A percentile compares a stretch with the other conserved stretches of the same genome.
These are phyloP conservation scores for Urosaurus nigricauda DNA, from an alignment of 2,797 vertebrate genomes.

Conservation along the genomic window DNA sequence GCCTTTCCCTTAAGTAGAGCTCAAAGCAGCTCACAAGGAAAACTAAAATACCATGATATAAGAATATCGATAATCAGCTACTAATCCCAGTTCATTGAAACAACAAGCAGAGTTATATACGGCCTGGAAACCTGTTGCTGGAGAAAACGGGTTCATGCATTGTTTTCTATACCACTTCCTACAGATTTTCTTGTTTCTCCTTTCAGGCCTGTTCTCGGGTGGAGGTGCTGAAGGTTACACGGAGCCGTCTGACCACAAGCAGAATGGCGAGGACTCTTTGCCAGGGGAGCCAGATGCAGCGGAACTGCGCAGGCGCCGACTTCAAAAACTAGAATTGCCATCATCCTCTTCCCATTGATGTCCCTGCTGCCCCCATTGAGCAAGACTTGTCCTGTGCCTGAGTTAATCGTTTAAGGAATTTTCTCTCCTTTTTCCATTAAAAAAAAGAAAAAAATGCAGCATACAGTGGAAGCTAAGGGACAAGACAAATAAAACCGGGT, in stretches of 20 bases:
- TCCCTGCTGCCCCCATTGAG: constrained; percentile 27
- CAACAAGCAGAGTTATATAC: too few relatives aligned
- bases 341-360: constrained; percentile 86
- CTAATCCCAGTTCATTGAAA: not conserved
- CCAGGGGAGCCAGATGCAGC: constrained; percentile 84
- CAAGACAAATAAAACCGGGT: not conserved
- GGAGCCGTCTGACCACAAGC: constrained; percentile 31
- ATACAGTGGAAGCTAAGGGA: too few relatives aligned
- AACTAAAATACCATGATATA: too few relatives aligned
- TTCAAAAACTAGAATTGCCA: constrained; percentile 89
- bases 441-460: not conserved
- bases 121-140: not conserved
- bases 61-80: too few relatives aligned
- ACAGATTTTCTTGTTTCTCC: not conserved
- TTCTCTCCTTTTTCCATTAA: constrained; percentile 6
- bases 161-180: not conserved
- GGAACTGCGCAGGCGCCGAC: constrained; percentile 89
- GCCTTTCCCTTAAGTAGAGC: too few relatives aligned
- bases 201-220: constrained; percentile 48
- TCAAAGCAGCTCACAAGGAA: too few relatives aligned
- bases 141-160: not conserved
- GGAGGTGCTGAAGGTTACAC: constrained; percentile 73
- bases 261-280: constrained; percentile 68
- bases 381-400: constrained; percentile 35
- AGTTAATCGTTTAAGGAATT: constrained; percentile 34